Conservation (phyloP, 2,888 invertebrate species). For the Timema podura region DNA sequence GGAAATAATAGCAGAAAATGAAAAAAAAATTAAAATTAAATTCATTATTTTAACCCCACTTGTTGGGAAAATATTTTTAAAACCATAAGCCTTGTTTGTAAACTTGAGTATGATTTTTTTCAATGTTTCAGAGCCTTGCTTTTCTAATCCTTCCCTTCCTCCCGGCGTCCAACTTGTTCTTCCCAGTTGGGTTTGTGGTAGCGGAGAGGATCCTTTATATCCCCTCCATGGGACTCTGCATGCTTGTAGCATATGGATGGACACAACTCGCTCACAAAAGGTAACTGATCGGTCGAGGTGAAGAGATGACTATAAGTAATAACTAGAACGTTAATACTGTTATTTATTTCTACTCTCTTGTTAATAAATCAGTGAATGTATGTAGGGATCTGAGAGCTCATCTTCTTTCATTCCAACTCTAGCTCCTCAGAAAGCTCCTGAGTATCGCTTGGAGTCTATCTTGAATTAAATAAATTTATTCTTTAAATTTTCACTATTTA, state of each 20-base stretch:
- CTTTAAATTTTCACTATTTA: no score
- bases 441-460: no score
- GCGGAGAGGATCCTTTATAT: slow-evolving; percentile 94
- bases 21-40: no score
- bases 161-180: slow-evolving; percentile 95
- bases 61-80: no score
- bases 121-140: slow-evolving; percentile 67
- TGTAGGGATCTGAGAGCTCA: background rate
- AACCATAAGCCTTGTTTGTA: background rate
- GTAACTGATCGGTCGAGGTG: slow-evolving; percentile 36
- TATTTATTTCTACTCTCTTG: no score
- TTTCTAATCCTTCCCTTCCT: slow-evolving; percentile 87
- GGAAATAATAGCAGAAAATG: no score
- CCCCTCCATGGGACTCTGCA: slow-evolving; percentile 96
- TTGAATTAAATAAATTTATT: no score
- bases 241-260: slow-evolving; percentile 86
- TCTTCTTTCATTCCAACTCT: no score
- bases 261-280: slow-evolving; percentile 61
- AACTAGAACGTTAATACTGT: no score
- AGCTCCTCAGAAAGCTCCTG: no score
- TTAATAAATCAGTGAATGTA: background rate
- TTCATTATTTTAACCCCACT: no score
- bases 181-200: slow-evolving; percentile 96
- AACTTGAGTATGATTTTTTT: slow-evolving; percentile 1
- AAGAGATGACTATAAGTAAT: no score